Evolutionary conservation across 2,888 invertebrate species (phyloP).

Genomic region (Tromatobia lineatoria): DNA sequence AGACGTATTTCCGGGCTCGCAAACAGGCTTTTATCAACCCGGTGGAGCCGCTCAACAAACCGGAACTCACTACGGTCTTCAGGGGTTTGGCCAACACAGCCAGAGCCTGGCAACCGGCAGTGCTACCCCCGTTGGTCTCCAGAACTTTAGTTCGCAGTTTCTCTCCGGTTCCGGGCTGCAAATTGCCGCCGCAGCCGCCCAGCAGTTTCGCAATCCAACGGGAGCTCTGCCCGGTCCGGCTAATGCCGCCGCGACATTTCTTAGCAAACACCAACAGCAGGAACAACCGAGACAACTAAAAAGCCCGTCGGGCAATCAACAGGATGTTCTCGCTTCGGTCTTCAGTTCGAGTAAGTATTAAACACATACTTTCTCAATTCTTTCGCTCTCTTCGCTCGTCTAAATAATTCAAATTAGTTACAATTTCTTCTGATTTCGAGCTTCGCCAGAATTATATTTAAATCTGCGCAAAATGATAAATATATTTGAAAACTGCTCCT

Average conservation of each 20-base stretch:
- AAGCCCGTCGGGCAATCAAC: slow-evolving; percentile 84
- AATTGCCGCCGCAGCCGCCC: slow-evolving; percentile 89
- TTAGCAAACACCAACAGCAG: slow-evolving; percentile 83
- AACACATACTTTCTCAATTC: neutral
- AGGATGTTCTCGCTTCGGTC: slow-evolving; percentile 87
- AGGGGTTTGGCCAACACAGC: slow-evolving; percentile 85
- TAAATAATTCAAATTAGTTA: neutral
- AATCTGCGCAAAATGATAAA: no score
- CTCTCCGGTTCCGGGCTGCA: slow-evolving; percentile 88
- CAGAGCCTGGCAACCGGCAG: slow-evolving; percentile 84
- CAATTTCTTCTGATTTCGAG: no score
- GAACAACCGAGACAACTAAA: slow-evolving; percentile 84
- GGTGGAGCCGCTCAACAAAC: slow-evolving; percentile 84
- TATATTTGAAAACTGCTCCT: no score
- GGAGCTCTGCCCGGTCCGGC: slow-evolving; percentile 83
- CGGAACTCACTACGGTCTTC: slow-evolving; percentile 83
- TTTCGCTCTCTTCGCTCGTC: neutral
- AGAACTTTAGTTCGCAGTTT: slow-evolving; percentile 87
- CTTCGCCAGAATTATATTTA: no score
- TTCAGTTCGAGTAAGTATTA: slow-evolving; percentile 86
- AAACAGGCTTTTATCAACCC: slow-evolving; percentile 84
- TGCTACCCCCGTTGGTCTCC: slow-evolving; percentile 86
- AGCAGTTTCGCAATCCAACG: slow-evolving; percentile 89
- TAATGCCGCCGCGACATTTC: slow-evolving; percentile 82
- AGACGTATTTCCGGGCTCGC: slow-evolving; percentile 84